Percentiles rank a stretch among this genome's conserved stretches.
Evolutionary conservation across 2,888 invertebrate species (phyloP).

Genomic region (Acleris holmiana): DNA sequence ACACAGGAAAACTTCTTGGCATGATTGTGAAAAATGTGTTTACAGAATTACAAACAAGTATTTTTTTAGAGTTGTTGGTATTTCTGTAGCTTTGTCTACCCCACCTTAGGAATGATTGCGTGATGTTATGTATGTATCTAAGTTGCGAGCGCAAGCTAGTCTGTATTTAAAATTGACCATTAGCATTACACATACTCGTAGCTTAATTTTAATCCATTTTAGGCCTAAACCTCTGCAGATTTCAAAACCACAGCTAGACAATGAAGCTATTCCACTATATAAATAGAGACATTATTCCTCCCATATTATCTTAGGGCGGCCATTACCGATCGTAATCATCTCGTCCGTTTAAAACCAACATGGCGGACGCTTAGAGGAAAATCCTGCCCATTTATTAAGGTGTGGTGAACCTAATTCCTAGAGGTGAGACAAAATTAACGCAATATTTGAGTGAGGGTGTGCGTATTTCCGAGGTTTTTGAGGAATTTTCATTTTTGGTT

Average conservation of each 20-base stretch:
- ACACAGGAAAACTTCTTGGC: too few species aligned
- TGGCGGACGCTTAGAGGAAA: conserved; percentile 19
- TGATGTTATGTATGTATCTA: too few species aligned
- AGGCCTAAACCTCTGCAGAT: conserved; percentile 21
- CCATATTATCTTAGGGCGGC: conserved; percentile 29
- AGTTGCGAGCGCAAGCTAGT: too few species aligned
- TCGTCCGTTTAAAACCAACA: conserved; percentile 31
- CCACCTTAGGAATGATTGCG: too few species aligned
- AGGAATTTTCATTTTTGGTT: conserved; percentile 20
- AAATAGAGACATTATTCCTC: conserved; percentile 24
- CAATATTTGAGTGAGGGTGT: conserved; percentile 32
- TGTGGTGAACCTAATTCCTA: conserved; percentile 38
- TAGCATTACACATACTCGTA: too few species aligned
- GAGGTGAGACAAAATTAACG: conserved; percentile 36
- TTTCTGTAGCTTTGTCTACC: too few species aligned
- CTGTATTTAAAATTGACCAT: too few species aligned
- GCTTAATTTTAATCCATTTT: conserved; percentile 3
- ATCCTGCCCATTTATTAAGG: conserved; percentile 36
- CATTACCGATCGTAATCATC: conserved; percentile 26
- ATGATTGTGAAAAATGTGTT: too few species aligned
- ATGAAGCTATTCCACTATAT: conserved; percentile 20
- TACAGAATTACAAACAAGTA: too few species aligned
- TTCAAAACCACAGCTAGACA: conserved; percentile 24
- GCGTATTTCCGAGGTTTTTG: conserved; percentile 16
- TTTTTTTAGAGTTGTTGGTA: too few species aligned